Evolutionary conservation across 2,113 vertebrate genomes (phyloP).

Genomic region (Elephantulus edwardii): DNA sequence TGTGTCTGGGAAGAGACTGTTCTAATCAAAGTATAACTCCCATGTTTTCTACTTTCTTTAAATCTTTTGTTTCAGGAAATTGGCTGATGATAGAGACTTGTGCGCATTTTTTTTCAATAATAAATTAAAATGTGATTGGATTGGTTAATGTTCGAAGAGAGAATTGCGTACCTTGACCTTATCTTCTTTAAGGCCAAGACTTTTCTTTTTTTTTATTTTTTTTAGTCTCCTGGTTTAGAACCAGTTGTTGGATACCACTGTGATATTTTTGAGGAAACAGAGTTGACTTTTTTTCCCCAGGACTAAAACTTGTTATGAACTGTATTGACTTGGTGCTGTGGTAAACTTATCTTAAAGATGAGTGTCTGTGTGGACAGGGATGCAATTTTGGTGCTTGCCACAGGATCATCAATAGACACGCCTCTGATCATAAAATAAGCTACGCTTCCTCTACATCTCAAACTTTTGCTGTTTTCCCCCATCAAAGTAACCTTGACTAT

Average conservation of each 20-base stretch:
- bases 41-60: not conserved
- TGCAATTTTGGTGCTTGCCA: too few species aligned
- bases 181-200: slow-evolving; percentile 17
- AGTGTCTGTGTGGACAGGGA: too few species aligned
- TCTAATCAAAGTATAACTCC: slow-evolving; percentile 21
- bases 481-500: not conserved
- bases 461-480: not conserved
- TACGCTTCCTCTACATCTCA: not conserved
- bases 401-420: not conserved
- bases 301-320: not conserved
- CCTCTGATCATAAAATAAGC: not conserved
- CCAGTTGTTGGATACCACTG: not conserved
- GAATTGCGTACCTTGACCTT: not conserved
- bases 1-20: slow-evolving; percentile 6
- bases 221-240: not conserved
- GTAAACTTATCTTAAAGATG: too few species aligned
- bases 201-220: slow-evolving; percentile 1
- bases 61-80: slow-evolving; percentile 31
- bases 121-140: slow-evolving; percentile 13
- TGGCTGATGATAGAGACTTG: not conserved
- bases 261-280: not conserved
- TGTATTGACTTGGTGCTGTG: too few species aligned
- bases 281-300: slow-evolving; percentile 1
- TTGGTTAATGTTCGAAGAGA: not conserved
- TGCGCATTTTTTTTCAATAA: slow-evolving; percentile 36